Conservation (phyloP, 2,888 invertebrate genomes). For the Eupithecia subfuscata region DNA sequence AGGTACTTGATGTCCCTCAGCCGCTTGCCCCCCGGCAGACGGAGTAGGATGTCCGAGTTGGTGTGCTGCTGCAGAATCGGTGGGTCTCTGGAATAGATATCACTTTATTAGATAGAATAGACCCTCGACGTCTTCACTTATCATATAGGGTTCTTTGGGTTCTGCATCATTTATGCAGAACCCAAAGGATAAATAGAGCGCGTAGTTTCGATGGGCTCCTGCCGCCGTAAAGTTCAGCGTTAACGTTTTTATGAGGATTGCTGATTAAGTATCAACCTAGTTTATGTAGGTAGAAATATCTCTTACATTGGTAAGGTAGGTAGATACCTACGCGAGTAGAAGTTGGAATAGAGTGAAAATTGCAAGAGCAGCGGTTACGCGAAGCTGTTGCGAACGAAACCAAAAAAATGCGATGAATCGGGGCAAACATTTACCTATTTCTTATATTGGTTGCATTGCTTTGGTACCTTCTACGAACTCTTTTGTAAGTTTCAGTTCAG, state of each 20-base stretch:
- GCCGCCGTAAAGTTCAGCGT: not conserved
- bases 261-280: not conserved
- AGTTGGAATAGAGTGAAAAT: not conserved
- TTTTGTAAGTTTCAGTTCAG: not conserved
- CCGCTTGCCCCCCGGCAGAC: conserved; percentile 92
- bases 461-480: not conserved
- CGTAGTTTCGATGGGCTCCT: not conserved
- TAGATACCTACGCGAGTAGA: not conserved
- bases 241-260: not conserved
- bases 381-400: not conserved
- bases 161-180: not conserved
- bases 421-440: no score
- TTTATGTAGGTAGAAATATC: not conserved
- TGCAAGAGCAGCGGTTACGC: not conserved
- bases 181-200: not conserved
- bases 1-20: conserved; percentile 95
- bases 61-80: conserved; percentile 88
- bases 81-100: conserved; percentile 86
- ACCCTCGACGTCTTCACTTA: not conserved
- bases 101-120: not conserved
- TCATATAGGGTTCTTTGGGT: not conserved
- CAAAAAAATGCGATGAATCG: no score
- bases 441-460: not conserved
- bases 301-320: not conserved
- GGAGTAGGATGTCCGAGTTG: conserved; percentile 91